Evolutionary conservation across 1,140 invertebrate species (phyloP), one percentile per base, ranked within the genome.

Genomic region (Drosophila virilis): DNA sequence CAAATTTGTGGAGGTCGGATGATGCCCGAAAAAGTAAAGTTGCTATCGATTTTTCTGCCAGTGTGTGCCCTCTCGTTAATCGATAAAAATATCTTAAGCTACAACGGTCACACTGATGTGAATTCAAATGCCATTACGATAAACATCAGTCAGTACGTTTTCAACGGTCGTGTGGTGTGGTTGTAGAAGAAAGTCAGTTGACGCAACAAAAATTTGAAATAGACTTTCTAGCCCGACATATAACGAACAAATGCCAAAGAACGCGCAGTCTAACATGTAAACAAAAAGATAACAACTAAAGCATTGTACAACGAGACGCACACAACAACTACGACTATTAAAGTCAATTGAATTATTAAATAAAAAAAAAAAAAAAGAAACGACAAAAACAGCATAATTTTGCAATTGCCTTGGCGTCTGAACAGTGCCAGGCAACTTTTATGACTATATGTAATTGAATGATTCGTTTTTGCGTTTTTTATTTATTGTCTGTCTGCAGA

Each of bases 401-500:
- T 50, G 51, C 58, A 74, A 70, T 74, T 64, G 72, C 33, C 33
- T 58, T 59, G 46, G 15, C 52, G 35, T 77, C 38, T 80, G 55
- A 32, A 50, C 50, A 66, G 48, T 32, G 15, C n/a, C 22, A 58
- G 45, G 46, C 72, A 65, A 71, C 51, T 17, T 45, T 13, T 32
- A 54, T 60, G 50, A 64, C 15, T 22, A 52, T 40, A 17, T 48
- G 42, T 68, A 61, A 54, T 60, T 68, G 57, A 61, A 55, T 48
- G 37, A 62, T 22, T 61, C 43, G 35, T 35, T 43, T 69, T 40
- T 22, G 37, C 32, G n/a, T 59, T 28, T 6, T 1, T 33, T 54
- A 48, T 59, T 68, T 46, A 65, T 59, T 69, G 37, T 59, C 42
- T 50, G 42, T 69, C 57, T 77, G 69, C 67, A 68, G 77, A 85